phyloP scores from a whole-genome alignment of 2,113 vertebrate genomes.

The Pseudorasbora parva region DNA sequence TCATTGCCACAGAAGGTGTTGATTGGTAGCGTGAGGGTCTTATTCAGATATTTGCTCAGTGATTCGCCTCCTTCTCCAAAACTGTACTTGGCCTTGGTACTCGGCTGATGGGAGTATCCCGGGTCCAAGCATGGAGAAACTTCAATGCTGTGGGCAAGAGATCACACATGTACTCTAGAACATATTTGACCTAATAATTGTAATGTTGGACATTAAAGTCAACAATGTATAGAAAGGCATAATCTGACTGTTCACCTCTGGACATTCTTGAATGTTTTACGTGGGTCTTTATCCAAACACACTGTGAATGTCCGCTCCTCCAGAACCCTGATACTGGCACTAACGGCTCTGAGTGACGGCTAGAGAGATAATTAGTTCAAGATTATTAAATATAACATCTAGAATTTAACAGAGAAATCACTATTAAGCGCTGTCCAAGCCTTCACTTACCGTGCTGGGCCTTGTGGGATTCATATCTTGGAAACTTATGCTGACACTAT shows the following conservation, averaged over 20 bases:
- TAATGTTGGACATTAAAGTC: not conserved
- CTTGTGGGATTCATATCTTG: constrained; percentile 73
- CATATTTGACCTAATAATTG: not conserved
- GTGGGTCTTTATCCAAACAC: constrained; percentile 81
- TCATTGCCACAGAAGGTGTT: constrained; percentile 84
- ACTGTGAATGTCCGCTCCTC: constrained; percentile 79
- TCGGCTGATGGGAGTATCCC: constrained; percentile 75
- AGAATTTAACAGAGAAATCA: not conserved
- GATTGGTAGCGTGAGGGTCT: constrained; percentile 83
- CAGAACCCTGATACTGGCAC: constrained; percentile 75
- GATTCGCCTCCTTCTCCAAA: constrained; percentile 57
- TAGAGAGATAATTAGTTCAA: constrained; percentile 48
- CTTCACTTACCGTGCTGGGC: constrained; percentile 78
- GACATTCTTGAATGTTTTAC: constrained; percentile 78
- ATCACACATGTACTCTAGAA: not conserved
- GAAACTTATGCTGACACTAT: constrained; percentile 76
- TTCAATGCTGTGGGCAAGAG: constrained; percentile 75
- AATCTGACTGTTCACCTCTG: constrained; percentile 71
- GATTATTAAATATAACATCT: not conserved
- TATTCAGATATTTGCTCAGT: constrained; percentile 74
- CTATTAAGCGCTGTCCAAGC: not conserved
- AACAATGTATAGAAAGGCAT: not conserved
- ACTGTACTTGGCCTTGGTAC: constrained; percentile 60
- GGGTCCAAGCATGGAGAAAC: constrained; percentile 84
- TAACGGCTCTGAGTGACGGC: constrained; percentile 73